Evolutionary conservation across 2,888 invertebrate species (phyloP).

Genomic region (Creontiades dilutus): DNA sequence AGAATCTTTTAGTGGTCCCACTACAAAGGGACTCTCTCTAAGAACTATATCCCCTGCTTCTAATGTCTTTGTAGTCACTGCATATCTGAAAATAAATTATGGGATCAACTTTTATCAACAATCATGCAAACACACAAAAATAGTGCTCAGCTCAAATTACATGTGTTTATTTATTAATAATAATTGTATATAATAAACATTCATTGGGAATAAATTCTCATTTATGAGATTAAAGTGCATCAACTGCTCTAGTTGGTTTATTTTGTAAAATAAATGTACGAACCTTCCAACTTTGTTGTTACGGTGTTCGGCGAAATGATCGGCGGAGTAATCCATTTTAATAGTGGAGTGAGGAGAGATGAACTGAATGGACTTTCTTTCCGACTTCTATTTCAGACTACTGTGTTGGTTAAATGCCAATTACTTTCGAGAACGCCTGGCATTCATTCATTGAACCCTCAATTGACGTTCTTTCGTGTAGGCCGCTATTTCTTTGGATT

Average conservation of each 20-base stretch:
- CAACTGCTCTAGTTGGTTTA: no score
- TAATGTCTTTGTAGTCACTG: constrained; percentile 84
- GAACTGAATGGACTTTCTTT: constrained; percentile 48
- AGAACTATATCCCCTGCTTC: constrained; percentile 86
- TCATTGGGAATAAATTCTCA: no score
- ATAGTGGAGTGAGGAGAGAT: neutral
- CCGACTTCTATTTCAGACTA: constrained; percentile 44
- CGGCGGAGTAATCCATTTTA: constrained; percentile 44
- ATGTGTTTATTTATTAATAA: no score
- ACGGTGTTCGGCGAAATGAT: constrained; percentile 56
- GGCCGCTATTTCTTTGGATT: neutral
- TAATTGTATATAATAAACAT: no score
- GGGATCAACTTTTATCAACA: neutral
- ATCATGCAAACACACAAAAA: neutral
- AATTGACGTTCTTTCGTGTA: neutral
- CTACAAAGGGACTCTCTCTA: constrained; percentile 85
- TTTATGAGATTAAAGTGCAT: no score
- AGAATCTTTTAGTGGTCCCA: constrained; percentile 87
- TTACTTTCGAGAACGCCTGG: constrained; percentile 3
- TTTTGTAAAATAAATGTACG: neutral
- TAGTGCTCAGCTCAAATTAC: no score
- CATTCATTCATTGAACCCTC: constrained; percentile 10
- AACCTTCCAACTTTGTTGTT: constrained; percentile 63
- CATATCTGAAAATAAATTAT: constrained; percentile 78
- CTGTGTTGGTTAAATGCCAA: constrained; percentile 28